Evolutionary conservation across 2,888 invertebrate species (phyloP).

Genomic region (Oxytorus armatus): DNA sequence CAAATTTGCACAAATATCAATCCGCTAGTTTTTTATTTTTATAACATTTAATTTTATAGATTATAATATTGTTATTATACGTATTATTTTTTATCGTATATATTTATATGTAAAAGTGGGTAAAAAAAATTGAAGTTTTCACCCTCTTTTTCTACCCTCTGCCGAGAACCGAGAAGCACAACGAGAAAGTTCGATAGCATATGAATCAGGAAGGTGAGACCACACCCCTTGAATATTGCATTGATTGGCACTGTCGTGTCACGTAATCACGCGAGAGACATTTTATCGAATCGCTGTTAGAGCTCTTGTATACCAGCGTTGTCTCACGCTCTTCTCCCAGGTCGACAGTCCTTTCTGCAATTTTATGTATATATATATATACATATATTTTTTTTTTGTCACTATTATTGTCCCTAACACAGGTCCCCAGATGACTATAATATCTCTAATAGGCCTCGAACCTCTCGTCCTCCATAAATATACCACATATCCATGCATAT

Average conservation of each 20-base stretch:
- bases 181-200: background rate
- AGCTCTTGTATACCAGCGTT: slow-evolving; percentile 57
- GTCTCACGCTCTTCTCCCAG: slow-evolving; percentile 63
- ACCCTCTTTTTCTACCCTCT: background rate
- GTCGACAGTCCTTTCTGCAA: slow-evolving; percentile 50
- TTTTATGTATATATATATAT: slow-evolving; percentile 1
- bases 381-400: slow-evolving; percentile 8
- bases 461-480: slow-evolving; percentile 7
- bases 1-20: no score
- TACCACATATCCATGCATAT: background rate
- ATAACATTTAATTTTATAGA: no score
- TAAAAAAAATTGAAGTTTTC: no score
- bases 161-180: background rate
- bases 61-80: no score
- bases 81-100: no score
- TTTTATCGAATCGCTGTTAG: slow-evolving; percentile 27
- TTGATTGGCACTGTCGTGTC: slow-evolving; percentile 46
- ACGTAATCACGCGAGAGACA: slow-evolving; percentile 4
- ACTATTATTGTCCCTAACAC: slow-evolving; percentile 9
- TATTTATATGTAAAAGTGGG: no score
- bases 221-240: background rate
- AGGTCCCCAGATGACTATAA: background rate
- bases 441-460: slow-evolving; percentile 13
- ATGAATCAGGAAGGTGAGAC: background rate
- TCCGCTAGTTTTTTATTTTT: no score